Evolutionary conservation across 92 coral and sea anemone species (phyloP), one percentile per base, ranked within the genome.

Genomic region (Meandrina meandrites): DNA sequence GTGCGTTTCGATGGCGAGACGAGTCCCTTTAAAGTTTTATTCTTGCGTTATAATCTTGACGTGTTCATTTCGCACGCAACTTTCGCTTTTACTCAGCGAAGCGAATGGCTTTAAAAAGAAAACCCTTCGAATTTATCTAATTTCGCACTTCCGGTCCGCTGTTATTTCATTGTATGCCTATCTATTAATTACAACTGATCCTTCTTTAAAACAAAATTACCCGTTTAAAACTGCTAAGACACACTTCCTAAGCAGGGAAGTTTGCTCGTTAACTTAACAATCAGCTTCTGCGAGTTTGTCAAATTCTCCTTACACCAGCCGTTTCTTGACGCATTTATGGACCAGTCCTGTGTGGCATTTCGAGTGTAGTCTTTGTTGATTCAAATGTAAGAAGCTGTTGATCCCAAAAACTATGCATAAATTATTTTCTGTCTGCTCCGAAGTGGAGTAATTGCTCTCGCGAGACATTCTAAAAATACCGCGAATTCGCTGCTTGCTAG

Each of bases 381-480:
- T 68, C 64, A 74, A 82, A 19, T 34, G 18, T 28, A 32, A 47
- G 78, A 69, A 82, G 75, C 66, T 31, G 66, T 82, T 68, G 78
- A 69, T 82, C 67, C n/a, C 30, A 40, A 66, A 48, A 83, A 72
- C 58, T 84, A 77, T 85, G 75, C 82, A 85, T 77, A 85, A 82
- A 85, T 75, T 76, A 22, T 42, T 62, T 62, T 45, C 31, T 37
- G 88, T 62, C 83, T 76, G 82, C 76, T 24, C 27, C 30, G 64
- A 13, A 15, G 24, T 34, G 35, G 76, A 76, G 56, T 64, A 37
- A 45, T 76, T 76, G 66, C 76, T 51, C 82, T 76, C 83, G 57
- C 64, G 82, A 85, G 76, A 85, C 87, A 13, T 73, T 64, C 83
- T 67, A 77, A 76, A 78, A 85, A 85, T 85, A 76, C 83, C 77